A percentile compares a stretch with the other conserved stretches of the same genome.
Evolutionary conservation across 2,888 invertebrate species (phyloP).

Genomic region (Pollenia griseotomentosa): DNA sequence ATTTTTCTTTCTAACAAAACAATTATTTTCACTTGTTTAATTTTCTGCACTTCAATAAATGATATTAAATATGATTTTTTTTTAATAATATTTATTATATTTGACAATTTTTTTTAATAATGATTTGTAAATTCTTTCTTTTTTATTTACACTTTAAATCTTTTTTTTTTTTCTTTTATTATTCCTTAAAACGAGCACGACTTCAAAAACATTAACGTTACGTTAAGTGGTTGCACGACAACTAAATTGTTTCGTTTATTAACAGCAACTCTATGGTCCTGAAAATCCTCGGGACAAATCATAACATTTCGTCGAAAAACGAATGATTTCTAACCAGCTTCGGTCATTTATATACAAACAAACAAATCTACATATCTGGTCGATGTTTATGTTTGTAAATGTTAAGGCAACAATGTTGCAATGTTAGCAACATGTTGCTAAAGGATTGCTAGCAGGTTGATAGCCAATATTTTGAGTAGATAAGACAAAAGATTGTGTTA

Average conservation of each 20-base stretch:
- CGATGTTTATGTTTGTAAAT: conserved; percentile 31
- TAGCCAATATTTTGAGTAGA: too few relatives aligned
- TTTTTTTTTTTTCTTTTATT: conserved; percentile 34
- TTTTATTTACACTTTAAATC: neutral
- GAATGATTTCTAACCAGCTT: conserved; percentile 53
- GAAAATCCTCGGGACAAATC: conserved; percentile 77
- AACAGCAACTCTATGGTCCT: conserved; percentile 71
- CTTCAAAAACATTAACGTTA: conserved; percentile 80
- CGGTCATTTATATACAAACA: conserved; percentile 31
- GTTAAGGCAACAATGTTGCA: conserved; percentile 29
- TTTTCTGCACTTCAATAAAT: conserved; percentile 16
- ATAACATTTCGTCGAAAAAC: conserved; percentile 74
- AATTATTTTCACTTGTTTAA: conserved; percentile 40
- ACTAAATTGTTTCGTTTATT: conserved; percentile 80
- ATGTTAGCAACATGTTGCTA: conserved; percentile 18
- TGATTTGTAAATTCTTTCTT: conserved; percentile 21
- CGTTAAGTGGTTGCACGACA: conserved; percentile 84
- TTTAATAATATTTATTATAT: neutral
- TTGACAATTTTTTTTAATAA: conserved; percentile 9
- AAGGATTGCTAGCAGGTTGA: neutral
- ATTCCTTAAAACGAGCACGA: conserved; percentile 60
- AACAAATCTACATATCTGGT: conserved; percentile 41
- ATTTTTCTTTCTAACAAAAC: neutral
- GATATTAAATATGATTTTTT: neutral
- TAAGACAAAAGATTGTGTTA: too few relatives aligned